These are phyloP conservation scores for Rhingia campestris DNA, from an alignment of 2,888 invertebrate species.

Conservation along the genomic window DNA sequence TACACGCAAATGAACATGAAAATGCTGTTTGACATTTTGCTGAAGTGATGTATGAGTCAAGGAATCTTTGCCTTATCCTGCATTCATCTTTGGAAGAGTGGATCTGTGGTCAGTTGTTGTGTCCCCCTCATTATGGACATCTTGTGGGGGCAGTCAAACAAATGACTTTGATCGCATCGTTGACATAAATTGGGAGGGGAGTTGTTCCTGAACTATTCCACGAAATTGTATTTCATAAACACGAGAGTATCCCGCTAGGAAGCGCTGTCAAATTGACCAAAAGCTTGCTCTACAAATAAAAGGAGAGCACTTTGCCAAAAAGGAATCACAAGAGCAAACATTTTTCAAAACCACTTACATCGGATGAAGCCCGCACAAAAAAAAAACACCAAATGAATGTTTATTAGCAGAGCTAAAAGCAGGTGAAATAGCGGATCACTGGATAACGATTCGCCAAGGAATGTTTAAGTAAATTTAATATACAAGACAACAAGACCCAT, in stretches of 20 bases:
- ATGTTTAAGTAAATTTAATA: slow-evolving; percentile 53
- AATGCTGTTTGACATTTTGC: slow-evolving; percentile 66
- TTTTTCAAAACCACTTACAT: slow-evolving; percentile 27
- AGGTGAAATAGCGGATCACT: slow-evolving; percentile 38
- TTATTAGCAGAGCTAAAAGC: slow-evolving; percentile 54
- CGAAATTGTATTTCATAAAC: not conserved
- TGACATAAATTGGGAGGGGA: not conserved
- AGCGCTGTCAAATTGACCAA: not conserved
- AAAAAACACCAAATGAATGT: slow-evolving; percentile 48
- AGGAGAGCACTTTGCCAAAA: slow-evolving; percentile 1
- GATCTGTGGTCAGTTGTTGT: slow-evolving; percentile 28
- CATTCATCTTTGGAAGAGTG: not conserved
- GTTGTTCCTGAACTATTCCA: not conserved
- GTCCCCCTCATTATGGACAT: slow-evolving; percentile 20
- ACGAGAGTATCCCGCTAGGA: too few relatives aligned
- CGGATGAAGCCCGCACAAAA: not conserved
- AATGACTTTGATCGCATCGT: slow-evolving; percentile 4
- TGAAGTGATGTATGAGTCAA: slow-evolving; percentile 46
- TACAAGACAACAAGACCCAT: slow-evolving; percentile 12
- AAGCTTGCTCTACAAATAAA: slow-evolving; percentile 7
- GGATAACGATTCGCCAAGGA: not conserved
- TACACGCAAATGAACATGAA: slow-evolving; percentile 43
- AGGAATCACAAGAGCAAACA: slow-evolving; percentile 22
- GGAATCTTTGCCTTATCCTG: not conserved
- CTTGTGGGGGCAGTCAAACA: not conserved